These are phyloP conservation scores for Mylabris phalerata DNA, from an alignment of 1,140 invertebrate genomes.

Conservation along the genomic window DNA sequence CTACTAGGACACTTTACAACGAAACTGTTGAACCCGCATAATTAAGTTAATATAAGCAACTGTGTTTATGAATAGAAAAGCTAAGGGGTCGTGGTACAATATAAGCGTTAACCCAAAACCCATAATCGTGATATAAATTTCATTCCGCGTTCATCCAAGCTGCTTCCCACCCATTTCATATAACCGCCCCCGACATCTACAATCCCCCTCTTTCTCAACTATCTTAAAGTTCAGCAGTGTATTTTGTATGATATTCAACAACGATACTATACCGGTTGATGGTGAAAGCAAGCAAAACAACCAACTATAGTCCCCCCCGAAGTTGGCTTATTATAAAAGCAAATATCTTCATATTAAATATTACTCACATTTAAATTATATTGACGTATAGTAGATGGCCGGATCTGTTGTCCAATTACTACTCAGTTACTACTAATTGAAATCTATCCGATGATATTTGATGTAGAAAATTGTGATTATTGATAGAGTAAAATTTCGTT, in stretches of 20 bases:
- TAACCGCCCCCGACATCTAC: no score
- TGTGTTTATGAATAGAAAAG: constrained; percentile 19
- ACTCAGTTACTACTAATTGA: constrained; percentile 30
- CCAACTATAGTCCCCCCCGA: no score
- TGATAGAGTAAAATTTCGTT: not conserved
- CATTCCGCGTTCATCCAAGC: constrained; percentile 14
- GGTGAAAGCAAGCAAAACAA: no score
- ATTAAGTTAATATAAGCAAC: constrained; percentile 20
- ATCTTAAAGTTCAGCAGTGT: not conserved
- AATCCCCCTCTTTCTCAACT: not conserved
- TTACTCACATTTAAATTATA: constrained; percentile 41
- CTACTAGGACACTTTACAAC: no score
- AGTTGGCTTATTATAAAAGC: constrained; percentile 29
- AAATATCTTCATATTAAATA: constrained; percentile 39
- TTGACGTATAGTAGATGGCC: constrained; percentile 9
- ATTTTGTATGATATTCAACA: not conserved
- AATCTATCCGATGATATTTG: constrained; percentile 31
- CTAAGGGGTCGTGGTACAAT: constrained; percentile 17
- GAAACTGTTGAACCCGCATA: constrained; percentile 3
- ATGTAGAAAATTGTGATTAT: no score
- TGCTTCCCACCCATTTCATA: constrained; percentile 1
- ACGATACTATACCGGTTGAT: not conserved
- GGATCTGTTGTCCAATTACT: constrained; percentile 35
- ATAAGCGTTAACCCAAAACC: constrained; percentile 26
- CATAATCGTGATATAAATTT: constrained; percentile 29